These are phyloP conservation scores for Embiotoca jacksoni DNA, from an alignment of 2,113 vertebrate species.

Conservation along the genomic window DNA sequence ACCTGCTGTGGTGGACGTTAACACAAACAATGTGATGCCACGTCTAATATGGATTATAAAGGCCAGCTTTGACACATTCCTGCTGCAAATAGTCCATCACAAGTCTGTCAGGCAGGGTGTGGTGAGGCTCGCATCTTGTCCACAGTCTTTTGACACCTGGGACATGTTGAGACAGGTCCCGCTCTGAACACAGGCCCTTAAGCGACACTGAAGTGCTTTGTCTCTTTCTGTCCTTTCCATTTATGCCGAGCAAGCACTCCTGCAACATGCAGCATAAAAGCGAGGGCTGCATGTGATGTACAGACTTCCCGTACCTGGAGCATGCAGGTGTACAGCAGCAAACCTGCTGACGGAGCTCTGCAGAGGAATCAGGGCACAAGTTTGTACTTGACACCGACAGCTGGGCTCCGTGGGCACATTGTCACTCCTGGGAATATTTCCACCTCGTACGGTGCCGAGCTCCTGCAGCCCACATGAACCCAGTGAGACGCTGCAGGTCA, in stretches of 20 bases:
- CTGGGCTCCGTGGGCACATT: not conserved
- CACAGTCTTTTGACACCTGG: not conserved
- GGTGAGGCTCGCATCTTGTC: not conserved
- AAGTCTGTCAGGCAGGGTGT: not conserved
- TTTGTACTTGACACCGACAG: slow-evolving; percentile 37
- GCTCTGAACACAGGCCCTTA: not conserved
- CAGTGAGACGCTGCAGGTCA: not conserved
- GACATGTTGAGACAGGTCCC: not conserved
- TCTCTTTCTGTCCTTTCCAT: slow-evolving; percentile 1
- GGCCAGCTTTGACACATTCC: not conserved
- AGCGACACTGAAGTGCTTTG: not conserved
- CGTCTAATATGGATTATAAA: not conserved
- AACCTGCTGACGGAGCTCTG: slow-evolving; percentile 22
- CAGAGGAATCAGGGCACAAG: slow-evolving; percentile 24
- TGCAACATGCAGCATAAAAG: slow-evolving; percentile 9
- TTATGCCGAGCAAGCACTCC: not conserved
- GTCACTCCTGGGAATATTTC: not conserved
- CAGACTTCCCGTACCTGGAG: slow-evolving; percentile 16
- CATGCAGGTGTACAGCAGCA: slow-evolving; percentile 11
- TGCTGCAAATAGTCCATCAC: too few species aligned
- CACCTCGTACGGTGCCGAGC: not conserved
- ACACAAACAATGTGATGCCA: too few species aligned
- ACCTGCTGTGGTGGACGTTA: too few species aligned
- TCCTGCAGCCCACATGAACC: slow-evolving; percentile 2
- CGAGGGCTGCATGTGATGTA: not conserved